Evolutionary conservation across 2,888 invertebrate genomes (phyloP).

Genomic region (Acleris laterana): DNA sequence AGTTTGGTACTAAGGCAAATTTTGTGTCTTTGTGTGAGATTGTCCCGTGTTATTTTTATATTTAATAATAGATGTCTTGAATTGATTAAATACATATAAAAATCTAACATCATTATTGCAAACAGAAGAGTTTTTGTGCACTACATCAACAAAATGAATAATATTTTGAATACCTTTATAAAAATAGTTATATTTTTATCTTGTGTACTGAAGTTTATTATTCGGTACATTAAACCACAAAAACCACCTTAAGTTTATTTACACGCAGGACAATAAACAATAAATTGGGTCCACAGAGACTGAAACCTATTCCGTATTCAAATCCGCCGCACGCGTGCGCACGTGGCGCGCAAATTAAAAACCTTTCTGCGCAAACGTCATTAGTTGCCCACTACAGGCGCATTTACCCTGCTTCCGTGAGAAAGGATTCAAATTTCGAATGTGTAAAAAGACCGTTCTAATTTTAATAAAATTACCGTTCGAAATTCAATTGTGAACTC

Average conservation of each 20-base stretch:
- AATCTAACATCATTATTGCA: too few relatives aligned
- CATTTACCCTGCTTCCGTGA: conserved; percentile 47
- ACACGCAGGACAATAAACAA: conserved; percentile 25
- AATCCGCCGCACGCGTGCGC: conserved; percentile 67
- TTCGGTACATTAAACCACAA: not conserved
- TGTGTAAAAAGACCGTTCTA: not conserved
- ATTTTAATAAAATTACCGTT: not conserved
- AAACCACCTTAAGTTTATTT: conserved; percentile 36
- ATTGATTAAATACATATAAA: too few relatives aligned
- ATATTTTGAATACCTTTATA: too few relatives aligned
- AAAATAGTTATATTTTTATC: too few relatives aligned
- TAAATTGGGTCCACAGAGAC: conserved; percentile 33
- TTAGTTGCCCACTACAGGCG: conserved; percentile 67
- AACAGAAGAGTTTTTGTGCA: too few relatives aligned
- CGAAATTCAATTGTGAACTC: not conserved
- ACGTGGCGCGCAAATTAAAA: conserved; percentile 79
- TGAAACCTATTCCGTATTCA: conserved; percentile 18
- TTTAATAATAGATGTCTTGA: too few relatives aligned
- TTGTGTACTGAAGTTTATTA: not conserved
- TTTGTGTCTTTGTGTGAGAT: too few relatives aligned
- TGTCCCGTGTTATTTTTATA: too few relatives aligned
- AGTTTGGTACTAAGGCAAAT: too few relatives aligned
- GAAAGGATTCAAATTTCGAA: conserved; percentile 20
- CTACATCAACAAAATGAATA: too few relatives aligned
- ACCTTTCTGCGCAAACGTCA: conserved; percentile 68